Evolutionary conservation across 2,888 invertebrate genomes (phyloP).

Genomic region (Zhuqinia jingwanae): DNA sequence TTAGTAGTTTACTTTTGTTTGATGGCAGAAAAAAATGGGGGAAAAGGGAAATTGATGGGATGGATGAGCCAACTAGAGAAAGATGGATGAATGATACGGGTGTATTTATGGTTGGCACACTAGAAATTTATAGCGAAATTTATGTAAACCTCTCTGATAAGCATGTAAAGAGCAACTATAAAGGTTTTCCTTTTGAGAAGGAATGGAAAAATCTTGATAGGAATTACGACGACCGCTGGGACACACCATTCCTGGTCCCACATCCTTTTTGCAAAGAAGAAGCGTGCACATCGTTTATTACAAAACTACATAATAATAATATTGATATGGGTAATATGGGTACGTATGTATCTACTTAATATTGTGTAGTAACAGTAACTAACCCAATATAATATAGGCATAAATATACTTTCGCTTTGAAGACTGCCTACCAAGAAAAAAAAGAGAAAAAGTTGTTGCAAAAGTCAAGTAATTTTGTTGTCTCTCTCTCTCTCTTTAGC

Average conservation of each 20-base stretch:
- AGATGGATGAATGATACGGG: slow-evolving; percentile 17
- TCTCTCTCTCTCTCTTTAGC: neutral
- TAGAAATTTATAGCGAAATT: neutral
- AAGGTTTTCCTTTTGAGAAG: neutral
- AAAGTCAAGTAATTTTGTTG: slow-evolving; percentile 25
- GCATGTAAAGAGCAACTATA: too few species aligned
- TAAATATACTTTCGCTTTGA: too few species aligned
- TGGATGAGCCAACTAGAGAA: slow-evolving; percentile 16
- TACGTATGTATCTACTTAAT: too few species aligned
- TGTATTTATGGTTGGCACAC: neutral
- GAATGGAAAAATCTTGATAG: neutral
- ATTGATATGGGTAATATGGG: too few species aligned
- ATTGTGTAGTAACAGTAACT: too few species aligned
- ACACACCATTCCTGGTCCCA: neutral
- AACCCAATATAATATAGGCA: neutral
- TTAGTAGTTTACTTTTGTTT: slow-evolving; percentile 7
- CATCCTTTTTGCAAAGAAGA: neutral
- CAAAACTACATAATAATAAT: neutral
- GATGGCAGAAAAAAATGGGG: neutral
- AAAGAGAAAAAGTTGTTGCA: slow-evolving; percentile 9
- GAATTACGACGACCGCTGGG: neutral
- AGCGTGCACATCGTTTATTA: neutral
- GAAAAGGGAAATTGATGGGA: slow-evolving; percentile 19
- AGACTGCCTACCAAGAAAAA: neutral
- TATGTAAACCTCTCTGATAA: too few species aligned